These are phyloP conservation scores for Toxostoma redivivum DNA, from an alignment of 2,113 vertebrate species.

Conservation along the genomic window DNA sequence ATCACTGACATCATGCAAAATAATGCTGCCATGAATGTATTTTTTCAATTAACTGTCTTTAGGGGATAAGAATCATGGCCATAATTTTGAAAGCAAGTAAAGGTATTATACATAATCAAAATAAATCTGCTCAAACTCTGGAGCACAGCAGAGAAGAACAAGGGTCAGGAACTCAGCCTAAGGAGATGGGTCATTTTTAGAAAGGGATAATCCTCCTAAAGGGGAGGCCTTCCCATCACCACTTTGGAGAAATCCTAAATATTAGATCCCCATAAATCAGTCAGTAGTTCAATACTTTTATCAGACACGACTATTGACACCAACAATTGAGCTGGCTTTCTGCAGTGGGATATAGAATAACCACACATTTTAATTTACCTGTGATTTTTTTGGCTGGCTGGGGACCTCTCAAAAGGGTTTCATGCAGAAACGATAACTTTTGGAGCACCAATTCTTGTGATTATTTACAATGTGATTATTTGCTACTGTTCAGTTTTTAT, in stretches of 20 bases:
- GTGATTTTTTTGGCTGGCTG: not conserved
- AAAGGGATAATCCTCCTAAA: not conserved
- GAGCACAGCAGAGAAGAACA: not conserved
- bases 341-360: not conserved
- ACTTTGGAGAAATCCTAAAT: not conserved
- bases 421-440: not conserved
- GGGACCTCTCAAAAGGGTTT: not conserved
- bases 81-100: not conserved
- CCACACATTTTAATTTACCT: not conserved
- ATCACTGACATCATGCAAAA: not conserved
- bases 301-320: not conserved
- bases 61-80: not conserved
- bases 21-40: not conserved
- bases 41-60: slow-evolving; percentile 1
- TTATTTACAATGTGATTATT: not conserved
- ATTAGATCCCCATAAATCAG: not conserved
- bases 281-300: not conserved
- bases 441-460: not conserved
- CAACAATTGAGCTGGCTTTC: not conserved
- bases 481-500: not conserved
- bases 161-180: not conserved
- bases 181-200: not conserved
- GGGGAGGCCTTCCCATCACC: not conserved
- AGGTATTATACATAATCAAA: not conserved
- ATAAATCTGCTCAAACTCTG: not conserved